phyloP scores from a whole-genome alignment of 2,797 vertebrate species.

The Gorsachius magnificus region DNA sequence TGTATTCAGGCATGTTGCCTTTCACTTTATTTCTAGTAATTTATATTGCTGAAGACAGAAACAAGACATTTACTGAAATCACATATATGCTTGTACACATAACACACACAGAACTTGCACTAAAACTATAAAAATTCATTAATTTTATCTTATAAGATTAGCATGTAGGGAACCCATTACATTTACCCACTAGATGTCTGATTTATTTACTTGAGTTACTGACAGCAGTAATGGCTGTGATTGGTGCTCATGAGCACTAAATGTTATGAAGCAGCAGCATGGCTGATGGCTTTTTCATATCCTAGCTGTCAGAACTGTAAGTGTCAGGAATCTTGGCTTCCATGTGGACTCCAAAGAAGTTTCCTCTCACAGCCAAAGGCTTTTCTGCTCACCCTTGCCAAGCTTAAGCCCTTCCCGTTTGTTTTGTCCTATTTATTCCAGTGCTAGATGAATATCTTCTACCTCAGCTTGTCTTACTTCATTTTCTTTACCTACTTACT shows the following conservation, averaged over 20 bases:
- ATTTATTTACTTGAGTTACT: not conserved
- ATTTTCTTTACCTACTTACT: not conserved
- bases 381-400: not conserved
- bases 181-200: not conserved
- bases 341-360: not conserved
- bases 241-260: not conserved
- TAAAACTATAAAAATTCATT: not conserved
- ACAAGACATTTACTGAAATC: not conserved
- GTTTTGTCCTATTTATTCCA: not conserved
- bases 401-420: not conserved
- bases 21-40: not conserved
- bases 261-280: not conserved
- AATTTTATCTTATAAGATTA: not conserved
- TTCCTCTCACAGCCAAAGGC: not conserved
- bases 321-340: not conserved
- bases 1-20: not conserved
- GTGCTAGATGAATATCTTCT: not conserved
- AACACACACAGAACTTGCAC: not conserved
- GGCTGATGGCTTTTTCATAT: not conserved
- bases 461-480: not conserved
- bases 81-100: not conserved
- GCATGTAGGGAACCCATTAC: not conserved
- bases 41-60: not conserved
- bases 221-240: not conserved
- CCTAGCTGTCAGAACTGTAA: not conserved